phyloP scores from a whole-genome alignment of 2,797 vertebrate genomes.

The Pantherophis vulpinus region DNA sequence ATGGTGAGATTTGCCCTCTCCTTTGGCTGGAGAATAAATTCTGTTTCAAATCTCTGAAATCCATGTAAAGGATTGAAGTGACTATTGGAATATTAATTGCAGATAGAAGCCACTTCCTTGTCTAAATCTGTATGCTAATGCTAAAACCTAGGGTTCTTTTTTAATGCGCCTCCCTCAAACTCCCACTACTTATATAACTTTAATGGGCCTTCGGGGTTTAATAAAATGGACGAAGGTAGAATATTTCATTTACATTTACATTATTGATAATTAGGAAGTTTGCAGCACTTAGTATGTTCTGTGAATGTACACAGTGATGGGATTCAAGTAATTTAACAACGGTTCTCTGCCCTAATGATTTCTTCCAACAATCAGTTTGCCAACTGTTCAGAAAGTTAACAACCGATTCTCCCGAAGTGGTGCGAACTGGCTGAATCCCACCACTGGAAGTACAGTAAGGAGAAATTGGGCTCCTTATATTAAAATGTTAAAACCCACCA shows the following conservation, averaged over 20 bases:
- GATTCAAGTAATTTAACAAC: no score
- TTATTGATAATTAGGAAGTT: constrained; percentile 19
- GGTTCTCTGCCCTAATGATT: no score
- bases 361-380: no score
- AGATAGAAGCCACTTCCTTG: neutral
- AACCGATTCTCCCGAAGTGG: no score
- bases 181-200: constrained; percentile 21
- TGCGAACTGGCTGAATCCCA: no score
- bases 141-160: neutral
- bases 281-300: constrained; percentile 17
- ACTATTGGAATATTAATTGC: neutral
- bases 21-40: neutral
- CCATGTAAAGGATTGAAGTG: neutral
- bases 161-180: constrained; percentile 9
- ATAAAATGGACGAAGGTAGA: neutral
- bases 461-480: neutral
- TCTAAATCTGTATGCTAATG: neutral
- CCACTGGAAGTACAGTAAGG: neutral
- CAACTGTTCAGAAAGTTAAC: no score
- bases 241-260: constrained; percentile 1
- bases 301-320: neutral
- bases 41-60: neutral
- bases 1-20: neutral
- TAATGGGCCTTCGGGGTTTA: neutral
- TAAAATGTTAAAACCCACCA: neutral